phyloP scores from a whole-genome alignment of 2,797 vertebrate genomes.

The Acestrorhynchus altus region DNA sequence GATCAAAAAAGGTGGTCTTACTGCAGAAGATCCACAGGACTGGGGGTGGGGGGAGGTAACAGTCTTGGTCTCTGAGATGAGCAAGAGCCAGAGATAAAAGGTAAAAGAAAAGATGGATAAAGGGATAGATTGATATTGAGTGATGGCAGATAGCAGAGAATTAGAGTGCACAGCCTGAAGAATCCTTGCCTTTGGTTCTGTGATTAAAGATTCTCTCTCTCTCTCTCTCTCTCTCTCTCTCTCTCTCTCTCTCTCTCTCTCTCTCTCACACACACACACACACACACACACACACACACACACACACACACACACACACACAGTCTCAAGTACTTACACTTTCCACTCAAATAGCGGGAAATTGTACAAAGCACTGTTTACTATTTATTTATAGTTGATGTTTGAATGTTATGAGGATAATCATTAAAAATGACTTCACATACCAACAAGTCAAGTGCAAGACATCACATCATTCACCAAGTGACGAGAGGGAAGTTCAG shows the following conservation, averaged over 20 bases:
- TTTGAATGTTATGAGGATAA: too few relatives aligned
- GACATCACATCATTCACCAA: too few relatives aligned
- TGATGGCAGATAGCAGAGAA: constrained; percentile 44
- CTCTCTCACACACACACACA: too few relatives aligned
- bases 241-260: constrained; percentile 32
- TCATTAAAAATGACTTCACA: too few relatives aligned
- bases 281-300: too few relatives aligned
- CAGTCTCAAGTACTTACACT: too few relatives aligned
- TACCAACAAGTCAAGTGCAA: too few relatives aligned
- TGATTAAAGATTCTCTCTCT: constrained; percentile 49
- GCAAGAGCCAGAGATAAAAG: constrained; percentile 18
- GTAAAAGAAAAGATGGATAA: constrained; percentile 39
- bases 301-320: too few relatives aligned
- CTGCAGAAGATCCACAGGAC: constrained; percentile 31
- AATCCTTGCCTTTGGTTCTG: constrained; percentile 34
- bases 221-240: constrained; percentile 38
- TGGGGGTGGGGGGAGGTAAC: constrained; percentile 8
- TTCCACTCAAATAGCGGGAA: too few relatives aligned
- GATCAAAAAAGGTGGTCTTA: constrained; percentile 57
- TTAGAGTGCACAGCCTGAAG: constrained; percentile 41
- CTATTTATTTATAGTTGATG: too few relatives aligned
- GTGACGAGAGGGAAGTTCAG: too few relatives aligned
- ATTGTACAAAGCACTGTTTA: too few relatives aligned
- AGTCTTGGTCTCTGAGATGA: constrained; percentile 24
- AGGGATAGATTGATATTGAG: constrained; percentile 39